These are phyloP conservation scores for Crioceris asparagi DNA, from an alignment of 2,888 invertebrate species.

Conservation along the genomic window DNA sequence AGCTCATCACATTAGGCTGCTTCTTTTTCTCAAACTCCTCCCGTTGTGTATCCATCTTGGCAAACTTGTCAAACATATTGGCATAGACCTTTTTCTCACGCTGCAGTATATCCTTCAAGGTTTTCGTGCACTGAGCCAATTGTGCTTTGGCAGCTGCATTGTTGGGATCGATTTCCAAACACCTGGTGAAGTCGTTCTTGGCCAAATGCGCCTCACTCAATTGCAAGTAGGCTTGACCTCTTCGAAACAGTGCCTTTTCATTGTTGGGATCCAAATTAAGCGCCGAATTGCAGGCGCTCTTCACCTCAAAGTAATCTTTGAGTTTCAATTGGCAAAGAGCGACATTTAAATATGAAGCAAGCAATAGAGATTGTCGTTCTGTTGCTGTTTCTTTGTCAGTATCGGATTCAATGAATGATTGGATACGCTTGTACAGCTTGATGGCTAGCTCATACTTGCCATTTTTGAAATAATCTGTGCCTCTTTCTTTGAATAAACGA, in stretches of 20 bases:
- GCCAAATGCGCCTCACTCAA: slow-evolving; percentile 72
- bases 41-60: slow-evolving; percentile 66
- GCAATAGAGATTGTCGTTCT: slow-evolving; percentile 45
- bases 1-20: slow-evolving; percentile 63
- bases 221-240: slow-evolving; percentile 69
- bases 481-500: slow-evolving; percentile 77
- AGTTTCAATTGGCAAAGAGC: slow-evolving; percentile 71
- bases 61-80: slow-evolving; percentile 93
- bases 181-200: slow-evolving; percentile 54
- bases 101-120: slow-evolving; percentile 63
- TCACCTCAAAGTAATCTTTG: slow-evolving; percentile 58
- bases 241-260: slow-evolving; percentile 82
- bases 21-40: slow-evolving; percentile 58
- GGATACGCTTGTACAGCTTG: slow-evolving; percentile 76
- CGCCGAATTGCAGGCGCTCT: slow-evolving; percentile 65
- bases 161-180: slow-evolving; percentile 67
- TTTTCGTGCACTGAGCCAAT: slow-evolving; percentile 56
- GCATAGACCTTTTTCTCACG: slow-evolving; percentile 82
- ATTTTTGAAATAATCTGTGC: slow-evolving; percentile 78
- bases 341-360: slow-evolving; percentile 70
- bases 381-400: slow-evolving; percentile 40
- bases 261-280: slow-evolving; percentile 63
- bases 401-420: slow-evolving; percentile 50
- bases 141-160: slow-evolving; percentile 85
- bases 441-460: slow-evolving; percentile 68